Evolutionary conservation across 2,888 invertebrate genomes (phyloP), one percentile per base, ranked within the genome.

Genomic region (Xanthia icteritia): DNA sequence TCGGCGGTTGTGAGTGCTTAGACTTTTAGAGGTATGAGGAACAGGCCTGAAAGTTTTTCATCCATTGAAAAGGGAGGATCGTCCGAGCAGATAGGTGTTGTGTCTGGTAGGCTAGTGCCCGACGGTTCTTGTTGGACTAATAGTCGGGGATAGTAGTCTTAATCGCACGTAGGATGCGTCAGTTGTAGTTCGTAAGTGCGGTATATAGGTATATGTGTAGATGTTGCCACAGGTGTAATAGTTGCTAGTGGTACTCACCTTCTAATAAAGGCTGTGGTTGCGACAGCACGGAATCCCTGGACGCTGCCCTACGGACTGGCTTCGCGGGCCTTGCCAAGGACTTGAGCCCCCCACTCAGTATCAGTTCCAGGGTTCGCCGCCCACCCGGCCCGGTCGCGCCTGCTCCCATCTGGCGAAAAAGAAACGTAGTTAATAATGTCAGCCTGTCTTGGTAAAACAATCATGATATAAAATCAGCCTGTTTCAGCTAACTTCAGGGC

Each of bases 201-300:
- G 23, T 17, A 36, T 36, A 27, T 15, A 17, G n/a, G n/a, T 17
- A 31, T 9, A n/a, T 39, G n/a, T 27, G 15, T 31, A n/a, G 23
- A 48, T 31, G 23, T 17, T 1, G 11, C n/a, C n/a, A 11, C 5
- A 36, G 17, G 0, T 36, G 15, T 17, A 17, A 36, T 58, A 23
- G 5, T 60, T 11, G 11, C 6, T n/a, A 39, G 5, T 61, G 31
- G 61, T 61, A 72, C 82, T 90, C 83, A 96, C 96, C 96, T 95
- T 96, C 96, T 54, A 96, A 91, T 82, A 96, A 86, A 60, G 96
- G 96, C 88, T 96, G 96, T 71, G 96, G 95, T 83, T 96, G 96
- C 60, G 96, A 93, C 65, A 96, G 92, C 84, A 97, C 97, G 0
- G 97, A 96, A 89, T 97, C 97, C 79, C 96, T 90, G 2, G 96